Percentiles rank a stretch among this genome's conserved stretches.
Evolutionary conservation across 2,113 vertebrate genomes (phyloP).

Genomic region (Zosterops japonicus): DNA sequence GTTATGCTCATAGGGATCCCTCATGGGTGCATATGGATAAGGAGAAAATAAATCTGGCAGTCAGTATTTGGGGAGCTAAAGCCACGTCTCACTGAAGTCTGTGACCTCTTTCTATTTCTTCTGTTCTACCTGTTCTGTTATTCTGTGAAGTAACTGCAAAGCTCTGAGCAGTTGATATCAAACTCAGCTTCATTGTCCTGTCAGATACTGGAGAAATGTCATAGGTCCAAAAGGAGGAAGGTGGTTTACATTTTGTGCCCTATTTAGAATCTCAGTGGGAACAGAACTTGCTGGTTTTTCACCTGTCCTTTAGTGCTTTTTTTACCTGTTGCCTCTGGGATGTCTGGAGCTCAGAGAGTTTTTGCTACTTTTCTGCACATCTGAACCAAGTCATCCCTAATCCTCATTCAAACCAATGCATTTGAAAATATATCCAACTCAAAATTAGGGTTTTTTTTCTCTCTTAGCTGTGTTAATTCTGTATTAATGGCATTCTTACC

Average conservation of each 20-base stretch:
- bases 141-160: background rate
- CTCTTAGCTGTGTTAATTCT: background rate
- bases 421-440: background rate
- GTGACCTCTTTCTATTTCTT: background rate
- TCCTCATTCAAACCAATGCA: background rate
- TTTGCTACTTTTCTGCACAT: background rate
- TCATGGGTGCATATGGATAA: background rate
- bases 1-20: background rate
- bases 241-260: background rate
- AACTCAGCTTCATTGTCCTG: background rate
- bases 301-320: background rate
- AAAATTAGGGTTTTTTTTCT: background rate
- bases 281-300: background rate
- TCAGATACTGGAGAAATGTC: background rate
- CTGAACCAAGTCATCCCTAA: background rate
- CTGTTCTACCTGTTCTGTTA: background rate
- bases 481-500: background rate
- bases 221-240: background rate
- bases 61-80: background rate
- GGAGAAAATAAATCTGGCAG: background rate
- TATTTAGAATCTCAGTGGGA: background rate
- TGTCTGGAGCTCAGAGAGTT: background rate
- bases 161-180: background rate
- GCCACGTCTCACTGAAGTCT: background rate
- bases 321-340: background rate